Evolutionary conservation across 2,797 vertebrate species (phyloP).

Genomic region (Cetoscarus ocellatus): DNA sequence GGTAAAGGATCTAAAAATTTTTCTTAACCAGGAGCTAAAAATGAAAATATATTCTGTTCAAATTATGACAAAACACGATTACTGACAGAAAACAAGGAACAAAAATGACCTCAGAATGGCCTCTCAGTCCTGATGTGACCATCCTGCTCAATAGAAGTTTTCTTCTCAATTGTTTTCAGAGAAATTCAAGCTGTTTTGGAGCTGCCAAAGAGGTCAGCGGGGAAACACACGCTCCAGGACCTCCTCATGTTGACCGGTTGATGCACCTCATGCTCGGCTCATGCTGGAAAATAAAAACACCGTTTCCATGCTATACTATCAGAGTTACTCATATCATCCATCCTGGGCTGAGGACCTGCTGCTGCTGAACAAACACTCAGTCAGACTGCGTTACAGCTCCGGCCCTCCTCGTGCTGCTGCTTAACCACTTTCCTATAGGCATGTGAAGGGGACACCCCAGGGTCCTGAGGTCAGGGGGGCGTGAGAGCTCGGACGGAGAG

Average conservation of each 20-base stretch:
- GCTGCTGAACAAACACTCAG: conserved; percentile 73
- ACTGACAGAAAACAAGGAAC: no score
- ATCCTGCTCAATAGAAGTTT: background rate
- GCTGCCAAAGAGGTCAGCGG: conserved; percentile 14
- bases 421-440: conserved; percentile 66
- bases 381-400: conserved; percentile 47
- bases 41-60: no score
- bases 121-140: background rate
- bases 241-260: conserved; percentile 32
- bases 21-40: no score
- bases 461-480: conserved; percentile 70
- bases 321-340: conserved; percentile 34
- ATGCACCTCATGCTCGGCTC: conserved; percentile 42
- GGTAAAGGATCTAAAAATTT: no score
- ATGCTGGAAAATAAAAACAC: conserved; percentile 57
- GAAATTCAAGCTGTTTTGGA: conserved; percentile 34
- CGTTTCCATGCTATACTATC: conserved; percentile 41
- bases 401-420: conserved; percentile 40
- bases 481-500: conserved; percentile 68
- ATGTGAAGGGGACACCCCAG: conserved; percentile 63
- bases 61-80: no score
- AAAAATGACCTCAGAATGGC: background rate
- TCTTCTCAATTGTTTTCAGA: conserved; percentile 10
- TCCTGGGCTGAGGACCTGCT: conserved; percentile 55
- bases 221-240: conserved; percentile 25